A percentile compares a stretch with the other conserved stretches of the same genome.
phyloP scores from a whole-genome alignment of 2,888 invertebrate species.

The Serripes groenlandicus region DNA sequence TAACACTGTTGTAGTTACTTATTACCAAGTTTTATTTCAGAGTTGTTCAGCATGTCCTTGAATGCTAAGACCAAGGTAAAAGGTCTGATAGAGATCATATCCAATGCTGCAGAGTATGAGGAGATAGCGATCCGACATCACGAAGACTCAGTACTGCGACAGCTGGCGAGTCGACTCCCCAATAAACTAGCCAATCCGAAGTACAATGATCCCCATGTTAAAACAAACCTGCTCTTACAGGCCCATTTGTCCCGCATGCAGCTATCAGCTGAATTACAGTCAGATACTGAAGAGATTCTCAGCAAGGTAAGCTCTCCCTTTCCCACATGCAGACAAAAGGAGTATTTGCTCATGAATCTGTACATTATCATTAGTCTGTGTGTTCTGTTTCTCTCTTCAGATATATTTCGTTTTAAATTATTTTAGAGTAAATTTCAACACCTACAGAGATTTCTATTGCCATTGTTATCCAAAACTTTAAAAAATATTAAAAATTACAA shows the following conservation, averaged over 20 bases:
- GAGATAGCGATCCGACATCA: slow-evolving; percentile 97
- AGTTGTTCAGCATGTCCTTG: slow-evolving; percentile 98
- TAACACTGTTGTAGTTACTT: too few relatives aligned
- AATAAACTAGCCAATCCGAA: slow-evolving; percentile 92
- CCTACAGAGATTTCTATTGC: too few relatives aligned
- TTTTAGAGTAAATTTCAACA: too few relatives aligned
- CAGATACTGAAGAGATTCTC: slow-evolving; percentile 96
- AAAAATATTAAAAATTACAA: too few relatives aligned
- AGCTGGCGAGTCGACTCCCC: slow-evolving; percentile 88
- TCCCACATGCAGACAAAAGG: too few relatives aligned
- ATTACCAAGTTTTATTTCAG: slow-evolving; percentile 89
- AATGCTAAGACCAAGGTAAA: slow-evolving; percentile 99
- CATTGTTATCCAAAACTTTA: too few relatives aligned
- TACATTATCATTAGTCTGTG: too few relatives aligned
- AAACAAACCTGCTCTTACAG: slow-evolving; percentile 96
- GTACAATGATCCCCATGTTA: slow-evolving; percentile 98
- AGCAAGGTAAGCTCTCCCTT: slow-evolving; percentile 88
- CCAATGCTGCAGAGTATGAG: slow-evolving; percentile 98
- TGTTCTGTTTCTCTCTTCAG: not conserved
- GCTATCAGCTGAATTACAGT: slow-evolving; percentile 97
- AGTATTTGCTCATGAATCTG: not conserved
- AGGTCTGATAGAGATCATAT: slow-evolving; percentile 98
- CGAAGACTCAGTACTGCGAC: slow-evolving; percentile 94
- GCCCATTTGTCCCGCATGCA: slow-evolving; percentile 98
- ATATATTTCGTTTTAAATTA: too few relatives aligned